A percentile compares a stretch with the other conserved stretches of the same genome.
Evolutionary conservation across 1,140 invertebrate species (phyloP).

Genomic region (Propsilocerus akamusi): DNA sequence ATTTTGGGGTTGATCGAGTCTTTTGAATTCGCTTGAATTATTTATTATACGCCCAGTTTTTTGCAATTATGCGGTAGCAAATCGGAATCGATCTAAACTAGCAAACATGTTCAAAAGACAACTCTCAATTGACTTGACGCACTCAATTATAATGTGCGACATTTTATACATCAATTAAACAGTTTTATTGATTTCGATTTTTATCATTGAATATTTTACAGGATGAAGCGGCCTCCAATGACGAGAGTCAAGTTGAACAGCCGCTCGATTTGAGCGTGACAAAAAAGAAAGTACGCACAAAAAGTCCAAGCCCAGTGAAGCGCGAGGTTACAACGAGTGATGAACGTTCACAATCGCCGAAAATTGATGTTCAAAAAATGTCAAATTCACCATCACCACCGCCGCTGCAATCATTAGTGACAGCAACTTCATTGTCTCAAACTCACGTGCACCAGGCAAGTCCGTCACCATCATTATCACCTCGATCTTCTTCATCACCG

Average conservation of each 20-base stretch:
- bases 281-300: conserved; percentile 16
- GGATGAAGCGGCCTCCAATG: conserved; percentile 2
- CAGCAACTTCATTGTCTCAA: conserved; percentile 12
- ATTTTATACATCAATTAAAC: too few species aligned
- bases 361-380: conserved; percentile 28
- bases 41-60: too few species aligned
- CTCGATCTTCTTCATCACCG: conserved; percentile 9
- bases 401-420: conserved; percentile 9
- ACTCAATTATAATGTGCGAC: too few species aligned
- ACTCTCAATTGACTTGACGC: too few species aligned
- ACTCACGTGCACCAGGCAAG: conserved; percentile 14
- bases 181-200: too few species aligned
- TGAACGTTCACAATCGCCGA: conserved; percentile 12
- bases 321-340: conserved; percentile 8
- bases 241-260: conserved; percentile 28
- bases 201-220: too few species aligned
- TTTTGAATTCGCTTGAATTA: too few species aligned
- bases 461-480: conserved; percentile 14
- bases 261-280: conserved; percentile 53
- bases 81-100: too few species aligned
- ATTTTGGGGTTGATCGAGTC: too few species aligned
- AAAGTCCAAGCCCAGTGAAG: conserved; percentile 2
- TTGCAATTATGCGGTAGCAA: too few species aligned
- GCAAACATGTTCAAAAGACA: too few species aligned
- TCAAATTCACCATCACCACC: conserved; percentile 13